Evolutionary conservation across 2,888 invertebrate genomes (phyloP).

Genomic region (Heliconius ismenius): DNA sequence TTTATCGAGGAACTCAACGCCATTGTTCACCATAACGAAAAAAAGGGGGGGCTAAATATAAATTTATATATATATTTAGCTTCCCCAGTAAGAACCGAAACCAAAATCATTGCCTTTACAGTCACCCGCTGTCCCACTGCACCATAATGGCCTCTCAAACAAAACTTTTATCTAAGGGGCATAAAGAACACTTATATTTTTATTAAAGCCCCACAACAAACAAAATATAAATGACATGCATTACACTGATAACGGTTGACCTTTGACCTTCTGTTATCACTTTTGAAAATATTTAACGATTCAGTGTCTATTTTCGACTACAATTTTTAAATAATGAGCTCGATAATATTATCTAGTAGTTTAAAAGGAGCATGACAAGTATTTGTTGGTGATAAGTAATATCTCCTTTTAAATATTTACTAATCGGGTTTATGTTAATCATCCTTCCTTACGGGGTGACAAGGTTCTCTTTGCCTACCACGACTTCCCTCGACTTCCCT

Average conservation of each 20-base stretch:
- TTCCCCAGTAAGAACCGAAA: background rate
- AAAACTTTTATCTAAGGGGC: background rate
- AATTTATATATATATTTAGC: background rate
- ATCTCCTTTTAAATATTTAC: constrained; percentile 1
- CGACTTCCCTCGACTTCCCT: too few relatives aligned
- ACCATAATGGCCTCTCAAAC: background rate
- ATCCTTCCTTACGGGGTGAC: background rate
- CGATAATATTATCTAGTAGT: constrained; percentile 28
- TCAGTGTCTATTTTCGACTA: constrained; percentile 43
- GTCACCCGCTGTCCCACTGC: background rate
- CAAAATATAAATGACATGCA: constrained; percentile 2
- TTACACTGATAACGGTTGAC: constrained; percentile 29
- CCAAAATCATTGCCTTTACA: background rate
- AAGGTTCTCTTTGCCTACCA: background rate
- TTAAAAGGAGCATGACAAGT: constrained; percentile 19
- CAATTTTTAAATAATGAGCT: constrained; percentile 28
- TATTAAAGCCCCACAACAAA: constrained; percentile 8
- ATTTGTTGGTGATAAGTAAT: constrained; percentile 2
- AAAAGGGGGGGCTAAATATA: background rate
- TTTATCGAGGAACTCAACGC: background rate
- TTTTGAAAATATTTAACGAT: constrained; percentile 46
- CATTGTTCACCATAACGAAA: background rate
- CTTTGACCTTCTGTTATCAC: constrained; percentile 45
- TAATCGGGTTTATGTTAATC: background rate
- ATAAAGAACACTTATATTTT: background rate